phyloP scores from a whole-genome alignment of 2,888 invertebrate species.

The Chloroclystis v-ata region DNA sequence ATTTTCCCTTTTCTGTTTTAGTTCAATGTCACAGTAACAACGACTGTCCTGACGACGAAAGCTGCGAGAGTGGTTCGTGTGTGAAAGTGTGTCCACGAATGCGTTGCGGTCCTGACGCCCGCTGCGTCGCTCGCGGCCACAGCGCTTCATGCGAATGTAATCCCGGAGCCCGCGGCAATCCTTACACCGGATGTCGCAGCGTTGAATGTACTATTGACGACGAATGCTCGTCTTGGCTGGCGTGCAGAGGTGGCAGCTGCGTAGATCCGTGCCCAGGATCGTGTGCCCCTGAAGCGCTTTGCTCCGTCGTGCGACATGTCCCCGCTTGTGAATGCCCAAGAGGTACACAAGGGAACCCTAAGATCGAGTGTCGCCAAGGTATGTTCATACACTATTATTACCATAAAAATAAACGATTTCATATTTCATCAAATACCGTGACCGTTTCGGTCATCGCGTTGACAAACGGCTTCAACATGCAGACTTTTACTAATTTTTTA shows the following conservation, averaged over 20 bases:
- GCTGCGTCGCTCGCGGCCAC: slow-evolving; percentile 88
- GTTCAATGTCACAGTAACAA: slow-evolving; percentile 91
- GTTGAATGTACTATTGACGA: slow-evolving; percentile 86
- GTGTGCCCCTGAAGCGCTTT: slow-evolving; percentile 87
- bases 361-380: slow-evolving; percentile 81
- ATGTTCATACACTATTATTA: too few relatives aligned
- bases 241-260: slow-evolving; percentile 88
- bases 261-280: slow-evolving; percentile 90
- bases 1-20: slow-evolving; percentile 45
- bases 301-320: slow-evolving; percentile 85
- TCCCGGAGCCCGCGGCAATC: slow-evolving; percentile 86
- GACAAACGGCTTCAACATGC: too few relatives aligned
- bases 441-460: too few relatives aligned
- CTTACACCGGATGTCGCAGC: slow-evolving; percentile 85
- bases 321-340: slow-evolving; percentile 90
- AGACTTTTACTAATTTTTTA: too few relatives aligned
- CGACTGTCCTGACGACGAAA: slow-evolving; percentile 89
- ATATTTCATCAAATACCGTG: too few relatives aligned
- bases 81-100: slow-evolving; percentile 87
- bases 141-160: slow-evolving; percentile 88
- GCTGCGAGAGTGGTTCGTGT: slow-evolving; percentile 90
- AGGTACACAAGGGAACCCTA: slow-evolving; percentile 88
- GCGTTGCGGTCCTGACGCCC: slow-evolving; percentile 88
- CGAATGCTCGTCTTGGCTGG: slow-evolving; percentile 87
- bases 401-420: too few relatives aligned